Evolutionary conservation across 2,797 vertebrate species (phyloP).

Genomic region (Girardinus metallicus): DNA sequence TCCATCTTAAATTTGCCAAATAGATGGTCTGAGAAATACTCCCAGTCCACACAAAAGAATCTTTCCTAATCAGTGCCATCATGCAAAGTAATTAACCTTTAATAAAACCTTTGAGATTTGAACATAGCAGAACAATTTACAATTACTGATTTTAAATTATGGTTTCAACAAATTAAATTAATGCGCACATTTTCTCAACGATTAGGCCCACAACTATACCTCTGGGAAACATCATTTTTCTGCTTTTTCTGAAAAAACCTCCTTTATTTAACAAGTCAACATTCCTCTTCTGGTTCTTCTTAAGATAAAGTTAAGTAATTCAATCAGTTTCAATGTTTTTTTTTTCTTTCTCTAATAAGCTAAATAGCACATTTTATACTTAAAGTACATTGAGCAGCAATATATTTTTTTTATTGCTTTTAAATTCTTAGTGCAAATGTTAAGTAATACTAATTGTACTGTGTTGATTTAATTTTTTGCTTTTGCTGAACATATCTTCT

Average conservation of each 20-base stretch:
- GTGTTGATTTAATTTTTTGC: not conserved
- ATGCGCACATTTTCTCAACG: conserved; percentile 28
- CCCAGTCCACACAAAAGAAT: conserved; percentile 9
- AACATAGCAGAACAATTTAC: conserved; percentile 28
- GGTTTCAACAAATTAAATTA: conserved; percentile 34
- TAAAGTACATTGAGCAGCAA: not conserved
- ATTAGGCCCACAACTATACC: conserved; percentile 20
- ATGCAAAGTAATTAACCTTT: conserved; percentile 42
- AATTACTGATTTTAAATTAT: conserved; percentile 36
- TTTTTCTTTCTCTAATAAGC: not conserved
- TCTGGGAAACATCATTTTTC: conserved; percentile 28
- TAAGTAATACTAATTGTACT: not conserved
- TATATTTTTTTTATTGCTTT: not conserved
- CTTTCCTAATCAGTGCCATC: conserved; percentile 38
- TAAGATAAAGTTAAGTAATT: conserved; percentile 8
- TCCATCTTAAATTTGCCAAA: conserved; percentile 49
- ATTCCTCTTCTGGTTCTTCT: conserved; percentile 27
- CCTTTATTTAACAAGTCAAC: conserved; percentile 22
- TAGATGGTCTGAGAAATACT: conserved; percentile 31
- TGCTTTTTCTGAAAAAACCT: conserved; percentile 13
- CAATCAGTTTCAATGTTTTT: conserved; percentile 15
- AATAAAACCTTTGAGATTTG: conserved; percentile 36
- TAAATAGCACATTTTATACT: conserved; percentile 1
- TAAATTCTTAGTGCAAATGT: not conserved
- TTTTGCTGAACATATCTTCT: not conserved